Evolutionary conservation across 2,797 vertebrate species (phyloP).

Genomic region (Danio aesculapii): DNA sequence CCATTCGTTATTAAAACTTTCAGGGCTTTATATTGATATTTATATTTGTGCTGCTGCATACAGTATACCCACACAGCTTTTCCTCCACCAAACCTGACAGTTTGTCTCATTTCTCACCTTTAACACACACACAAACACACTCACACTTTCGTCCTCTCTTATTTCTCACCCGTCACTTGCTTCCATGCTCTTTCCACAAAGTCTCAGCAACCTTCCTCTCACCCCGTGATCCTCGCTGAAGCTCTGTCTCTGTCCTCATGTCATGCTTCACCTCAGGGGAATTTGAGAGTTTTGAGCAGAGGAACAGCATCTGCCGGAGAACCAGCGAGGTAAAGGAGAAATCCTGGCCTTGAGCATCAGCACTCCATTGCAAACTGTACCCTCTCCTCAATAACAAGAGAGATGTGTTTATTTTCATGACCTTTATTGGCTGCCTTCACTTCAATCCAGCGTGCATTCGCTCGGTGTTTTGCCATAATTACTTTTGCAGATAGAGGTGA

Average conservation of each 20-base stretch:
- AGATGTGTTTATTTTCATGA: constrained; percentile 73
- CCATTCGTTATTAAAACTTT: constrained; percentile 28
- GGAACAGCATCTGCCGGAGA: background rate
- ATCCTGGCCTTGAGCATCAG: constrained; percentile 40
- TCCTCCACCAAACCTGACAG: constrained; percentile 22
- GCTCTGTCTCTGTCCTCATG: constrained; percentile 9
- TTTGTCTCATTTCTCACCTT: background rate
- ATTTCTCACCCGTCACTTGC: constrained; percentile 13
- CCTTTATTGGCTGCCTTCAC: constrained; percentile 70
- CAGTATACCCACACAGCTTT: background rate
- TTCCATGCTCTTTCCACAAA: constrained; percentile 19
- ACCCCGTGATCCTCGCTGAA: background rate
- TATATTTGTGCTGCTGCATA: background rate
- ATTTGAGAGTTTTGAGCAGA: constrained; percentile 12
- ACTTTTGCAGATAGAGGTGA: constrained; percentile 83
- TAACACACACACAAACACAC: constrained; percentile 6
- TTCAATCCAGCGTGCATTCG: constrained; percentile 66
- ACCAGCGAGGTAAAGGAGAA: constrained; percentile 7
- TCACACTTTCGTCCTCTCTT: background rate
- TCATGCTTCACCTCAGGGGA: constrained; percentile 27
- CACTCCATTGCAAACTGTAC: constrained; percentile 68
- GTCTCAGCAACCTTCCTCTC: constrained; percentile 28
- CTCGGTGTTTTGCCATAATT: constrained; percentile 78
- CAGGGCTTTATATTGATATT: background rate
- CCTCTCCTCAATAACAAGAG: constrained; percentile 72